Evolutionary conservation across 1,140 invertebrate genomes (phyloP).

Genomic region (Melitaea cinxia): DNA sequence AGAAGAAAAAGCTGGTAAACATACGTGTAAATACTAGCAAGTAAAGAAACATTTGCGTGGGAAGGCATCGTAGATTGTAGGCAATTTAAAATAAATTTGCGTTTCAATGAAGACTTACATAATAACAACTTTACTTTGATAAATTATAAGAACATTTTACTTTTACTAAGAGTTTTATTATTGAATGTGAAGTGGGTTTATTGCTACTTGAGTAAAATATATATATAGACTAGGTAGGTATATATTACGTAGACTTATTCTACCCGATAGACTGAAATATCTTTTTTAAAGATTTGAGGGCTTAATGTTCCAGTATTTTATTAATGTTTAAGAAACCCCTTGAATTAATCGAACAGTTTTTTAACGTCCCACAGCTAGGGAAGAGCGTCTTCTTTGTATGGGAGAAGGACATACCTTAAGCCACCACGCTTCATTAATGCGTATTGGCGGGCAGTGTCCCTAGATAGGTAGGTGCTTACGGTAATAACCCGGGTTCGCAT

Average conservation of each 20-base stretch:
- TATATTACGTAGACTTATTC: neutral
- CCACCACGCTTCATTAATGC: too few relatives aligned
- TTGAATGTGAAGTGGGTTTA: slow-evolving; percentile 6
- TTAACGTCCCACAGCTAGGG: too few relatives aligned
- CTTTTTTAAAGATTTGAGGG: too few relatives aligned
- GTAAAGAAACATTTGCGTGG: slow-evolving; percentile 26
- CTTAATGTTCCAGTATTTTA: too few relatives aligned
- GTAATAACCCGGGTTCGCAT: too few relatives aligned
- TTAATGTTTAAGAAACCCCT: too few relatives aligned
- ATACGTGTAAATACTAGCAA: neutral
- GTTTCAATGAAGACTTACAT: slow-evolving; percentile 38
- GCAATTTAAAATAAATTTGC: slow-evolving; percentile 39
- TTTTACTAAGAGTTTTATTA: slow-evolving; percentile 2
- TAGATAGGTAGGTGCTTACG: too few relatives aligned
- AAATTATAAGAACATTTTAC: slow-evolving; percentile 14
- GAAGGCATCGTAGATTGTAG: slow-evolving; percentile 29
- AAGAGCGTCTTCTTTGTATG: too few relatives aligned
- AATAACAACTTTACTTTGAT: slow-evolving; percentile 31
- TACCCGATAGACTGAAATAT: neutral
- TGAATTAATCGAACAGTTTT: too few relatives aligned
- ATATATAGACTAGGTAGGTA: too few relatives aligned
- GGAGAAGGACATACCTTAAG: too few relatives aligned
- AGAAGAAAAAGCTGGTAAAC: neutral
- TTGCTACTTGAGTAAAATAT: neutral
- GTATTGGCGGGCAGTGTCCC: too few relatives aligned